Conservation (phyloP, 2,797 vertebrate species). For the Dendrocincla tyrannina region DNA sequence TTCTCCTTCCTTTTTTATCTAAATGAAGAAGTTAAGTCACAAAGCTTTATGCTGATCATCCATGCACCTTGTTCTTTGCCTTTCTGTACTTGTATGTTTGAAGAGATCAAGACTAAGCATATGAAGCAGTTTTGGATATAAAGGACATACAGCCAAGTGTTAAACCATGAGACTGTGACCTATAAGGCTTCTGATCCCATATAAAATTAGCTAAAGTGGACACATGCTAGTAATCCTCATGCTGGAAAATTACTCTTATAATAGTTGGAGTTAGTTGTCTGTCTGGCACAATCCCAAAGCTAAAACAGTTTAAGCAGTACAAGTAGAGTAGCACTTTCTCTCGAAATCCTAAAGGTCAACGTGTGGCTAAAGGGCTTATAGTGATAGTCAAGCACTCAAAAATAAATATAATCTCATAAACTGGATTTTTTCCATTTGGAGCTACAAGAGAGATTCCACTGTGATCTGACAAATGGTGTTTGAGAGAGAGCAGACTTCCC, state of each 20-base stretch:
- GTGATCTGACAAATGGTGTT: not conserved
- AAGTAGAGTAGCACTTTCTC: not conserved
- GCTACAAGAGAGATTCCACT: not conserved
- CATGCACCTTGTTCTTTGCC: not conserved
- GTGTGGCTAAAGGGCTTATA: not conserved
- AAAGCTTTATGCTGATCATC: not conserved
- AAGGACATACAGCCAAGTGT: not conserved
- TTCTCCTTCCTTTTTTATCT: not conserved
- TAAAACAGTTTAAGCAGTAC: constrained; percentile 12
- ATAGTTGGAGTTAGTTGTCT: constrained; percentile 24
- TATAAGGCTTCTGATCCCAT: not conserved
- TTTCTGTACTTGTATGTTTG: not conserved
- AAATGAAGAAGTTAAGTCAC: not conserved
- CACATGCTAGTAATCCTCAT: constrained; percentile 37
- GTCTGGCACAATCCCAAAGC: constrained; percentile 18
- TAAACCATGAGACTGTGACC: constrained; percentile 5
- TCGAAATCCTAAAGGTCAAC: constrained; percentile 10
- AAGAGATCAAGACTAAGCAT: not conserved
- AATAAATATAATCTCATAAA: constrained; percentile 31
- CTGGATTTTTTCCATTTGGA: not conserved
- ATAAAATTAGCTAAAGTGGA: constrained; percentile 58
- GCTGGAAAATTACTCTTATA: constrained; percentile 18
- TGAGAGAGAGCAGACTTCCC: not conserved
- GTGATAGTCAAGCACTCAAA: not conserved
- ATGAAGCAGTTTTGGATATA: not conserved